phyloP scores from a whole-genome alignment of 2,888 invertebrate genomes.

The Labia minor region DNA sequence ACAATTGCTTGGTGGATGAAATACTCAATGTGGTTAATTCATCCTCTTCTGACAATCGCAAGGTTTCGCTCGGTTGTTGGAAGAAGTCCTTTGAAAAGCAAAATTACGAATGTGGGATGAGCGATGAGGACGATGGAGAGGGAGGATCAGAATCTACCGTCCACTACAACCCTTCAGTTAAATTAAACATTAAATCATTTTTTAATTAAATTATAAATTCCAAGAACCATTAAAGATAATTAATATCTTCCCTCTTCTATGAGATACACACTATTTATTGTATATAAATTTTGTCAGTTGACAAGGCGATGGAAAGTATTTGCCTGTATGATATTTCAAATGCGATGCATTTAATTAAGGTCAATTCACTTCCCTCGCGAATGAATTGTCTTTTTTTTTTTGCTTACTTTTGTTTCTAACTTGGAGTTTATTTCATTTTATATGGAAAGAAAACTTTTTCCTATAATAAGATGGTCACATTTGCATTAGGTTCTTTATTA shows the following conservation, averaged over 20 bases:
- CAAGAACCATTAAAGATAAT: slow-evolving; percentile 13
- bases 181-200: slow-evolving; percentile 13
- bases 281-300: no score
- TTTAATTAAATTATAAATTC: slow-evolving; percentile 13
- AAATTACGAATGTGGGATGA: not conserved
- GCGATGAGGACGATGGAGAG: not conserved
- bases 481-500: slow-evolving; percentile 7
- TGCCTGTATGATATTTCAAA: no score
- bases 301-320: no score
- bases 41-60: no score
- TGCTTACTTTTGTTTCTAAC: not conserved
- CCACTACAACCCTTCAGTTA: not conserved
- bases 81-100: not conserved
- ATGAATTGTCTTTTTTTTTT: no score
- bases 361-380: no score
- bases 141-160: not conserved
- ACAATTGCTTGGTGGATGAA: no score
- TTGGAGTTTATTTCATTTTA: not conserved
- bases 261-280: no score
- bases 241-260: not conserved
- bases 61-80: no score
- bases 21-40: no score
- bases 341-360: no score
- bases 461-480: slow-evolving; percentile 13
- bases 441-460: not conserved